Base-by-base conservation (phyloP, 2,888 invertebrate genomes). In the Epistrophella euchroma region DNA sequence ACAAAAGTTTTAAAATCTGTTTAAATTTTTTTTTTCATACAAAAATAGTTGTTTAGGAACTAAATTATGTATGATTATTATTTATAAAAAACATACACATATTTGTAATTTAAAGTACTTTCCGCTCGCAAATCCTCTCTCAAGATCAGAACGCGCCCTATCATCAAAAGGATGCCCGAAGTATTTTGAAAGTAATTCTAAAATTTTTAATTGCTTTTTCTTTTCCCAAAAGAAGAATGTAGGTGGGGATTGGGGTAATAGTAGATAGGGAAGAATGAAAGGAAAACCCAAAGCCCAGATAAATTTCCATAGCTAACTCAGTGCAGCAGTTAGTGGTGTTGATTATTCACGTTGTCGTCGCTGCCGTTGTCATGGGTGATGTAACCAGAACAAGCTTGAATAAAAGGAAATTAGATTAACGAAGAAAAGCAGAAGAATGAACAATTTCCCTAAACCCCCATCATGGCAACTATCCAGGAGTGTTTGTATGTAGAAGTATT, bases 151-250 rank as follows among this genome's bases (percentile, higher is more conserved):
- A n/a, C n/a, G n/a, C n/a, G 28, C 9, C 9, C n/a, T 11, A 45
- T 64, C 64, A 68, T 68, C 68, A 52, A 52, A 62, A 66, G 58
- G 71, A 72, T 79, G 79, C 79, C 70, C 45, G 47, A 75, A 85
- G 80, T 80, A 68, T 80, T 80, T 76, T 76, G 66, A 80, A 85
- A 85, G 80, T 72, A 85, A 76, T 85, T 80, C 79, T 66, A 70
- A 73, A 80, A 75, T 80, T 80, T 84, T 80, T 85, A 85, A 85
- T 85, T 85, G 84, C 80, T 85, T 85, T 85, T 85, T 66, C 66
- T 80, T 85, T 80, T 66, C 45, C 40, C 71, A 50, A 72, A 85
- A 66, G 74, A 75, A 66, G 35, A 35, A 64, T 40, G 32, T 19
- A 9, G 52, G 15, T 50, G 25, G 25, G 25, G 9, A 1, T 15